Percentiles rank a stretch among this genome's conserved stretches.
phyloP scores from a whole-genome alignment of 2,888 invertebrate species.

The Cosmopolites sordidus region DNA sequence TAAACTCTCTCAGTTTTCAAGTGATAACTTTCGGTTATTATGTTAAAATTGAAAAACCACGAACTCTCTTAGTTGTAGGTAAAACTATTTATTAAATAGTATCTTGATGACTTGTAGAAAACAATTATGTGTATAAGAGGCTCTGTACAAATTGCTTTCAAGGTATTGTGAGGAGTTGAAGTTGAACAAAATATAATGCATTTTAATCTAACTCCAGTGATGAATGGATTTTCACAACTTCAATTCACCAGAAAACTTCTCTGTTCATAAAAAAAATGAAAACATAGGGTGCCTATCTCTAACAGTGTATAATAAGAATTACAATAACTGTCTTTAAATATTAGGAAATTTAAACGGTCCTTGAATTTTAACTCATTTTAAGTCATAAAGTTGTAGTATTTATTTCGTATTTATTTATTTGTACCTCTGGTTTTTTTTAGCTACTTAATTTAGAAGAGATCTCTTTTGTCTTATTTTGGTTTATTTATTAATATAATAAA shows the following conservation, averaged over 20 bases:
- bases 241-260: constrained; percentile 5
- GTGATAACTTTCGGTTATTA: constrained; percentile 8
- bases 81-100: constrained; percentile 12
- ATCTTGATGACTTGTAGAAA: constrained; percentile 10
- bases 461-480: neutral
- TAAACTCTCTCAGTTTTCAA: constrained; percentile 5
- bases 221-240: no score
- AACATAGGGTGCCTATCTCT: constrained; percentile 14
- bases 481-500: no score
- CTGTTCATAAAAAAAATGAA: constrained; percentile 7
- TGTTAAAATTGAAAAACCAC: constrained; percentile 4
- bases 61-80: constrained; percentile 11
- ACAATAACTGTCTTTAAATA: no score
- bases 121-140: constrained; percentile 11
- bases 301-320: neutral
- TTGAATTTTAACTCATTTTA: neutral
- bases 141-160: constrained; percentile 11
- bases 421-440: neutral
- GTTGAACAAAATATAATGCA: neutral
- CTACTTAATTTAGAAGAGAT: neutral
- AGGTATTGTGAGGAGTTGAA: constrained; percentile 7
- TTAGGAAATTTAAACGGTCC: no score
- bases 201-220: neutral
- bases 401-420: constrained; percentile 1
- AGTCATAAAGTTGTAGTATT: neutral